Conservation (phyloP, 1,140 invertebrate species). For the Steinernema feltiae region DNA sequence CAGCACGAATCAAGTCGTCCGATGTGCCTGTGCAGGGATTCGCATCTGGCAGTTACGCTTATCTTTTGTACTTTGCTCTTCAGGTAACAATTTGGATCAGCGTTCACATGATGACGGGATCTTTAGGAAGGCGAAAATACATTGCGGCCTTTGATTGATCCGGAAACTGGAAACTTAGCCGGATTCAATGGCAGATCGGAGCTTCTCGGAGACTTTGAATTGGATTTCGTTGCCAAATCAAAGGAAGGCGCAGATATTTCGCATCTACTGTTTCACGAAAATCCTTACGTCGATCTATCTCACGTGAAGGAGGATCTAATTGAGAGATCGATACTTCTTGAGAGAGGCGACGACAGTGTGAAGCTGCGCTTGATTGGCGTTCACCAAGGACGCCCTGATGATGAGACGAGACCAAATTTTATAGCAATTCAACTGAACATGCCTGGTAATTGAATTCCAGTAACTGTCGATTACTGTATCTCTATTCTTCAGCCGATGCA, state of each 20-base stretch:
- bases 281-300: background rate
- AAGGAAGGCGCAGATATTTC: background rate
- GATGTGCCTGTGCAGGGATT: conserved; percentile 25
- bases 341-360: background rate
- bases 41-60: conserved; percentile 15
- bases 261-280: conserved; percentile 17
- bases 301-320: conserved; percentile 19
- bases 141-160: background rate
- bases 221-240: background rate
- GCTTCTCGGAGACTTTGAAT: background rate
- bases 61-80: conserved; percentile 37
- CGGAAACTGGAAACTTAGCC: background rate
- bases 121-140: conserved; percentile 17
- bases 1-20: conserved; percentile 68
- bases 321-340: conserved; percentile 18
- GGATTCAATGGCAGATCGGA: background rate
- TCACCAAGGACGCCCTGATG: conserved; percentile 7
- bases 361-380: conserved; percentile 1
- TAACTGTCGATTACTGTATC: background rate
- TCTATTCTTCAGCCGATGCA: background rate
- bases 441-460: conserved; percentile 17
- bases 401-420: conserved; percentile 16
- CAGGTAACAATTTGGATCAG: conserved; percentile 23
- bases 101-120: background rate
- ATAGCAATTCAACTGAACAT: conserved; percentile 29